phyloP scores from a whole-genome alignment of 2,797 vertebrate species.

The Leucoraja ocellata region DNA sequence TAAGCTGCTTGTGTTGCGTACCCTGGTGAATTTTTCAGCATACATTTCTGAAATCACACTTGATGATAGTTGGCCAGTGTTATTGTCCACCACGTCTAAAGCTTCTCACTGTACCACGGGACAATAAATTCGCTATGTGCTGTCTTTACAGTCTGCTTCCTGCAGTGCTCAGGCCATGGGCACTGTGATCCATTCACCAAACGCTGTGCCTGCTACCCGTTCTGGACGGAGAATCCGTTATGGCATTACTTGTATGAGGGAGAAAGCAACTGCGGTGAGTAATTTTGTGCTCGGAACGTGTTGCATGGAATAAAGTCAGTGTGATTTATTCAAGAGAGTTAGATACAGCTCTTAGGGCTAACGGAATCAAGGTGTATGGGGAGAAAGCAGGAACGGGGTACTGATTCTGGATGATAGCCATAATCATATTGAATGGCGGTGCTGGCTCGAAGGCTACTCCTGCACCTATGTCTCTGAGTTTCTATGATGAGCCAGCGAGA shows the following conservation, averaged over 20 bases:
- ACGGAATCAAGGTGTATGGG: too few species aligned
- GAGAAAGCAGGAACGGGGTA: too few species aligned
- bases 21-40: background rate
- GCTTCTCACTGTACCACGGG: too few species aligned
- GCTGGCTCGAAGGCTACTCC: too few species aligned
- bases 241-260: constrained; percentile 67
- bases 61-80: too few species aligned
- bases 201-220: constrained; percentile 73
- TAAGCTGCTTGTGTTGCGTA: background rate
- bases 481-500: background rate
- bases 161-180: constrained; percentile 75
- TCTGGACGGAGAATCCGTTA: constrained; percentile 83
- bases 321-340: background rate
- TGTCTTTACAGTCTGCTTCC: constrained; percentile 65
- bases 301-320: background rate
- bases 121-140: background rate
- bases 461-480: too few species aligned
- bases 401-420: too few species aligned
- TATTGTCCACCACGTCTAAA: background rate
- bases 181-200: constrained; percentile 81
- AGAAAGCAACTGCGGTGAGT: constrained; percentile 82
- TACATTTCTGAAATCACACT: background rate
- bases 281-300: too few species aligned
- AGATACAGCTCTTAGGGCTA: too few species aligned
- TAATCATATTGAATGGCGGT: too few species aligned